Evolutionary conservation across 2,113 vertebrate species (phyloP), one percentile per base, ranked within the genome.

Genomic region (Petrocephalus zakoni): DNA sequence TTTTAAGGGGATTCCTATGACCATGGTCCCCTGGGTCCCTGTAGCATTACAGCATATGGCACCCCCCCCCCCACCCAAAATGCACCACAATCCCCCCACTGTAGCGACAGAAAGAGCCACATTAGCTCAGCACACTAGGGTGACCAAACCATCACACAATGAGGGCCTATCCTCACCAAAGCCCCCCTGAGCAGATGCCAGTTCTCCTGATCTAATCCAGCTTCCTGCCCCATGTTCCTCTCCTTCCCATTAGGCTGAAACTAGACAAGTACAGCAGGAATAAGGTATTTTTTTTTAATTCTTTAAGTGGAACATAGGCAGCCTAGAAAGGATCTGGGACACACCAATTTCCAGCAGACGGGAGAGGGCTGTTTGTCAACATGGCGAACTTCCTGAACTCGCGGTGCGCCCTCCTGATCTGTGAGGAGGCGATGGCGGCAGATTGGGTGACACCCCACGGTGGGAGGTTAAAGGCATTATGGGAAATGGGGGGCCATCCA

Each of bases 401-500:
- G 22, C 21, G 51, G 82, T 46, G 22, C 4, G 46, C 47, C 82
- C 46, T 6, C 19, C 7, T 46, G 46, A 84, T 25, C 9, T 22
- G 82, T 84, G 82, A 51, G 46, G 49, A 13, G 46, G 22, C 22
- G 82, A 49, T 9, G 21, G 47, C 21, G 21, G 82, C 82, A 1
- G n/a, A 51, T 51, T 51, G 46, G 46, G 46, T 47, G 82, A 49
- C 82, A 52, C 46, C 11, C 25, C 42, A 52, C 1, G 22, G 82
- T n/a, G 46, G 22, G 49, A 85, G 82, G 82, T 85, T 85, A 51
- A 85, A 52, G 22, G 19, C 82, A 85, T 85, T 85, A 85, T 52
- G 46, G 49, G 47, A 52, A 85, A 49, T 11, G 19, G n/a, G 82
- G 82, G 46, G 47, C 22, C 81, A 49, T 83, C 46, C 37, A 49